phyloP scores from a whole-genome alignment of 1,140 invertebrate genomes.

The Plectus sambesii region DNA sequence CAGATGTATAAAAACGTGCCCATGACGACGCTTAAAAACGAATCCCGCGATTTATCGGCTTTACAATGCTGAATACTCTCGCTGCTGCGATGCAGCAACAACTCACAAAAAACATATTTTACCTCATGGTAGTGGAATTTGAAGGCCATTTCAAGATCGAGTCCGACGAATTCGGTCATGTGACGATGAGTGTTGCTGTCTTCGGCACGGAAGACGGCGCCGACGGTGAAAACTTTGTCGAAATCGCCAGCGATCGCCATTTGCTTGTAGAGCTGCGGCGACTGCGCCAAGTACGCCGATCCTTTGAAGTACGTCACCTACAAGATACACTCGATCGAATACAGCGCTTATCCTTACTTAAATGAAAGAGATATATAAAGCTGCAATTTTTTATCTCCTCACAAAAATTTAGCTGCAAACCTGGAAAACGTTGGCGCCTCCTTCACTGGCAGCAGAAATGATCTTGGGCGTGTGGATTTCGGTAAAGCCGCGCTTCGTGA shows the following conservation, averaged over 20 bases:
- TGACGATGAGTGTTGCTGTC: constrained; percentile 96
- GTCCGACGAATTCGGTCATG: constrained; percentile 92
- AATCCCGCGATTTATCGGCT: too few species aligned
- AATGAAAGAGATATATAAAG: constrained; percentile 13
- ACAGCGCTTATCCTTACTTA: too few species aligned
- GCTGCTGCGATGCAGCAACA: constrained; percentile 1
- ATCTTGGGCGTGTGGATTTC: constrained; percentile 99
- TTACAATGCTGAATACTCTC: too few species aligned
- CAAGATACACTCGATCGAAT: too few species aligned
- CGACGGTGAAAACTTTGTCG: constrained; percentile 75
- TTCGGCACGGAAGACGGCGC: constrained; percentile 86
- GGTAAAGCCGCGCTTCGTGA: constrained; percentile 69
- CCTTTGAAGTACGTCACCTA: constrained; percentile 91
- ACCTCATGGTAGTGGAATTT: constrained; percentile 98
- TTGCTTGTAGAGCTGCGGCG: constrained; percentile 97
- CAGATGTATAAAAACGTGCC: too few species aligned
- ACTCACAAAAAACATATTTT: constrained; percentile 7
- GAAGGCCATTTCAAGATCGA: constrained; percentile 98
- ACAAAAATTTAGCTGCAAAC: constrained; percentile 23
- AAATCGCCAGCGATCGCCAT: constrained; percentile 99
- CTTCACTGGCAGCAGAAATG: constrained; percentile 93
- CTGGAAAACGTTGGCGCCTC: constrained; percentile 95
- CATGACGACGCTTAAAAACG: too few species aligned
- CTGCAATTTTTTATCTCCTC: constrained; percentile 14
- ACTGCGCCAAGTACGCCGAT: constrained; percentile 90